Evolutionary conservation across 2,888 invertebrate species (phyloP), one percentile per base, ranked within the genome.

Genomic region (Micropterix aruncella): DNA sequence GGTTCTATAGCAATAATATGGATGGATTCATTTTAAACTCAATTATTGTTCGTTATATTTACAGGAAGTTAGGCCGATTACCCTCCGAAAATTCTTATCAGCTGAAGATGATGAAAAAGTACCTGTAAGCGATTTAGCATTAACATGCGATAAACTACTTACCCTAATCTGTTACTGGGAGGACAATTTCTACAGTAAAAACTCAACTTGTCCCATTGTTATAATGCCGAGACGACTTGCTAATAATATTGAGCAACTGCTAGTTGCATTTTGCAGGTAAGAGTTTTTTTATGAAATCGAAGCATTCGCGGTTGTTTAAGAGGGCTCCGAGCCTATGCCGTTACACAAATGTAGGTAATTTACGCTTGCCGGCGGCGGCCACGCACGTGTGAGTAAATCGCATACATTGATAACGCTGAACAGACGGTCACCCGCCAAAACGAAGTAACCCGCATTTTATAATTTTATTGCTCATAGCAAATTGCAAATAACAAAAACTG

Each of bases 111-210:
- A 45, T 38, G 19, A 36, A 2, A 12, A 55, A 0, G 65, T 62
- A 0, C 65, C 66, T 0, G 60, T 58, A 37, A 58, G 65, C 0
- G 70, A 71, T 47, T 60, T 69, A 37, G 55, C 64, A 2, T 55
- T 67, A 2, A 64, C 63, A 0, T 66, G 66, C 0, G 66, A 71
- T 18, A 70, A 69, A 44, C 49, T 71, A 1, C 59, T 70, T 14
- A 65, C 68, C 0, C 50, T 71, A 0, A 54, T 71, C 1, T 64
- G 69, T 15, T 71, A 66, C 43, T 70, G 70, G 70, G 68, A 71
- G 48, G 54, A 56, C 5, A 63, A 64, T 44, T 60, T 67, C 44
- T 68, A 64, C 44, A 48, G 48, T 37, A 47, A 44, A 38, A 17
- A 44, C 5, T 45, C 16, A 12, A 36, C 3, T 27, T 45, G 19